These are phyloP conservation scores for Microtus montanus DNA, from an alignment of 2,113 vertebrate genomes.

Conservation along the genomic window DNA sequence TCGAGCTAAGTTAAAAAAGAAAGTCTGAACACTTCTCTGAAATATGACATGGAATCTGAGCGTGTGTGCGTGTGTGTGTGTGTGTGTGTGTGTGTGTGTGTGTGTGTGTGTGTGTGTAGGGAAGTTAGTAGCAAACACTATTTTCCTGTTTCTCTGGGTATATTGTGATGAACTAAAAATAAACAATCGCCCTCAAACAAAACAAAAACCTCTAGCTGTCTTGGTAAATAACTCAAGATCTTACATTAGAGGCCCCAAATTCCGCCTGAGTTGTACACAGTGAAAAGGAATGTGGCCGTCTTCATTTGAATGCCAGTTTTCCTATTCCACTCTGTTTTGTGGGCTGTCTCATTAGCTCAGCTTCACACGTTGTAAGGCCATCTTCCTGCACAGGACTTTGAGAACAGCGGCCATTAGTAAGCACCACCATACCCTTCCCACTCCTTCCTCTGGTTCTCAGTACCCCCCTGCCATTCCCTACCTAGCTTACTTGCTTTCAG, in stretches of 20 bases:
- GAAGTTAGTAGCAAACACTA: not conserved
- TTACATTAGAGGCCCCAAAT: conserved; percentile 12
- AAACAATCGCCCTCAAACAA: not conserved
- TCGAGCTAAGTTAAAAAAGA: not conserved
- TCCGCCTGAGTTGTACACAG: not conserved
- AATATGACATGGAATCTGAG: not conserved
- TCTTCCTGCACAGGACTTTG: not conserved
- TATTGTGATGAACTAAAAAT: not conserved
- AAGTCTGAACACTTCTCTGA: not conserved
- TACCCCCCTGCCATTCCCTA: not conserved
- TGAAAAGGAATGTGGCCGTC: not conserved
- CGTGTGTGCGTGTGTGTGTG: no score
- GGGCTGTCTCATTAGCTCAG: not conserved
- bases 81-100: not conserved
- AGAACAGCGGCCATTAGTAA: not conserved
- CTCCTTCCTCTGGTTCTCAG: not conserved
- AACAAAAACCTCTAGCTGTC: not conserved
- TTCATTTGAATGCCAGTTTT: conserved; percentile 1
- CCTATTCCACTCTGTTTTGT: not conserved
- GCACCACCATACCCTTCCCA: not conserved
- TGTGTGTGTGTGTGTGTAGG: not conserved
- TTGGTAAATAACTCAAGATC: conserved; percentile 25
- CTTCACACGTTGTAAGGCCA: not conserved
- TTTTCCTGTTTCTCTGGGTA: conserved; percentile 27
- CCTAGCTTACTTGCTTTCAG: conserved; percentile 10